Conservation (phyloP, 2,888 invertebrate species). For the Byasa hedistus region DNA sequence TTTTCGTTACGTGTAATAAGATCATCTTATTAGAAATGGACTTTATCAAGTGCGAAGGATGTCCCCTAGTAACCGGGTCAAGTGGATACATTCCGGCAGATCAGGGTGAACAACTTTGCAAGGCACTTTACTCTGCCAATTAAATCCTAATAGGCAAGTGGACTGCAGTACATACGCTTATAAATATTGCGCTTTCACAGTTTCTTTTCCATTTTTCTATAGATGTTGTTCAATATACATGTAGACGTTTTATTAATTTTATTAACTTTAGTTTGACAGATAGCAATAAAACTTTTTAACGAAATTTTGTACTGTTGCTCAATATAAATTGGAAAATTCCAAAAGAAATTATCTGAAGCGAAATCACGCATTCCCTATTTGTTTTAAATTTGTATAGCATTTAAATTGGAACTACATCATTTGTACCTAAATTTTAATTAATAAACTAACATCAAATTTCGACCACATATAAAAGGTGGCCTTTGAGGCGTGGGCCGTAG, state of each 20-base stretch:
- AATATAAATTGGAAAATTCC: too few species aligned
- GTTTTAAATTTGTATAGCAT: too few species aligned
- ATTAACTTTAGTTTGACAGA: background rate
- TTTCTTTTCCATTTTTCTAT: background rate
- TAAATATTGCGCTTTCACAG: slow-evolving; percentile 18
- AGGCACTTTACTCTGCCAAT: slow-evolving; percentile 33
- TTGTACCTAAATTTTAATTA: too few species aligned
- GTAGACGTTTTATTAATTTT: background rate
- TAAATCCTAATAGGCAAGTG: slow-evolving; percentile 28
- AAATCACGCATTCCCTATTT: too few species aligned
- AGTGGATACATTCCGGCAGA: slow-evolving; percentile 46
- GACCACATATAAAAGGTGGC: too few species aligned
- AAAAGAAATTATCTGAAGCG: too few species aligned
- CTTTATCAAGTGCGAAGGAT: slow-evolving; percentile 31
- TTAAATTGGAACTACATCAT: too few species aligned
- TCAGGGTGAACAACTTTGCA: slow-evolving; percentile 40
- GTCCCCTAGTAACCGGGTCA: slow-evolving; percentile 52
- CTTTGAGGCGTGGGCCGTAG: too few species aligned
- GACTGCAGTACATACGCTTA: slow-evolving; percentile 9
- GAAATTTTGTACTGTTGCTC: too few species aligned
- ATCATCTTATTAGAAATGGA: slow-evolving; percentile 1
- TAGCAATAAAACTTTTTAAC: too few species aligned
- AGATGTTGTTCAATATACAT: background rate
- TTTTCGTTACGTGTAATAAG: background rate
- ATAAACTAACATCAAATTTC: too few species aligned